A percentile compares a stretch with the other conserved stretches of the same genome.
Evolutionary conservation across 2,113 vertebrate genomes (phyloP).

Genomic region (Lipophrys pholis): DNA sequence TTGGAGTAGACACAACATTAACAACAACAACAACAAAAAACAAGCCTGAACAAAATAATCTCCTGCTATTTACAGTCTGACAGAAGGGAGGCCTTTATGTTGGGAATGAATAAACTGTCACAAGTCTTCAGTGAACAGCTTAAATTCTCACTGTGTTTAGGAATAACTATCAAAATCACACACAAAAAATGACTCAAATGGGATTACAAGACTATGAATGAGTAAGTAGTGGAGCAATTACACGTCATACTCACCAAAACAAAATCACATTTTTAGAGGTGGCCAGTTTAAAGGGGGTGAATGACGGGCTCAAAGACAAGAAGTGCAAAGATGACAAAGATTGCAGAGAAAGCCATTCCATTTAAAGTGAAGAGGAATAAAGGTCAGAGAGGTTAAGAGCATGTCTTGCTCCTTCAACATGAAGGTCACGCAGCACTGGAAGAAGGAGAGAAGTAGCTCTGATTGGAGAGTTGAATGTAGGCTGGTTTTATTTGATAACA

Average conservation of each 20-base stretch:
- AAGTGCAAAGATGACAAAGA: not conserved
- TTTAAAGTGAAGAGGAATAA: conserved; percentile 8
- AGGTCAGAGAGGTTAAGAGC: conserved; percentile 9
- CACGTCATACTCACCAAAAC: conserved; percentile 44
- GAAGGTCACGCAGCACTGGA: conserved; percentile 1
- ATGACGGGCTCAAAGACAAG: conserved; percentile 24
- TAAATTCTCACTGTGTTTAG: conserved; percentile 55
- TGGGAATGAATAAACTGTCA: conserved; percentile 39
- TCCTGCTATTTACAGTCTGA: conserved; percentile 39
- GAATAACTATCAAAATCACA: conserved; percentile 57
- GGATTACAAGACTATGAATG: conserved; percentile 70
- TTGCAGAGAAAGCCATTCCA: not conserved
- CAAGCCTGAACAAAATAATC: conserved; percentile 46
- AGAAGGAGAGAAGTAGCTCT: not conserved
- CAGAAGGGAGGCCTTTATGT: conserved; percentile 29
- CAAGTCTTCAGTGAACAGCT: conserved; percentile 64
- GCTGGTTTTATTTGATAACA: not conserved
- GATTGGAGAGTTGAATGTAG: not conserved
- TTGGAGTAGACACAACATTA: conserved; percentile 29
- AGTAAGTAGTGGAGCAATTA: conserved; percentile 66
- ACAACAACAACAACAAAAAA: conserved; percentile 21
- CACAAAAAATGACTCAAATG: conserved; percentile 59
- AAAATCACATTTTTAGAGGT: conserved; percentile 25
- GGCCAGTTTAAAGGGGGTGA: conserved; percentile 11
- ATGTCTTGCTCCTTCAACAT: not conserved